Evolutionary conservation across 2,888 invertebrate genomes (phyloP).

Genomic region (Nephrocerus scutellatus): DNA sequence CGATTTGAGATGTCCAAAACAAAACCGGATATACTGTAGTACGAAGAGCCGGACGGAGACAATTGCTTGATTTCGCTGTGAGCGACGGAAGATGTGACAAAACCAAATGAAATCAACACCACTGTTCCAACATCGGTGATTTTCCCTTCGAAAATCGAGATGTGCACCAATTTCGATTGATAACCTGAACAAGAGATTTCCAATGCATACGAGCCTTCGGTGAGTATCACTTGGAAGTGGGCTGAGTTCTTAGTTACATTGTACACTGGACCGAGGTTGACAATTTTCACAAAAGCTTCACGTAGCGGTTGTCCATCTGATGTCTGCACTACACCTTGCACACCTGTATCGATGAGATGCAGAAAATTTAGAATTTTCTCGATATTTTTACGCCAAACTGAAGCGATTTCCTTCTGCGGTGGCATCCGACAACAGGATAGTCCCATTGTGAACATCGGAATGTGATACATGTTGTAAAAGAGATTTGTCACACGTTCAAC

Average conservation of each 20-base stretch:
- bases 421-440: slow-evolving; percentile 83
- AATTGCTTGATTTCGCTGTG: slow-evolving; percentile 28
- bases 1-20: slow-evolving; percentile 55
- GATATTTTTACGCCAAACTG: slow-evolving; percentile 65
- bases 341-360: slow-evolving; percentile 59
- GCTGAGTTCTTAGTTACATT: slow-evolving; percentile 63
- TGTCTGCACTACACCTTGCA: slow-evolving; percentile 65
- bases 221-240: slow-evolving; percentile 63
- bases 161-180: slow-evolving; percentile 47
- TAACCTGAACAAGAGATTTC: slow-evolving; percentile 58
- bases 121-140: slow-evolving; percentile 33
- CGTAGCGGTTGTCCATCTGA: slow-evolving; percentile 57
- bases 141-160: slow-evolving; percentile 33
- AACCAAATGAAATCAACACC: slow-evolving; percentile 24
- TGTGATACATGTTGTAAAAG: slow-evolving; percentile 56
- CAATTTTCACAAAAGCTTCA: slow-evolving; percentile 64
- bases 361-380: slow-evolving; percentile 58
- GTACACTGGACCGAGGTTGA: slow-evolving; percentile 50
- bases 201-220: slow-evolving; percentile 60
- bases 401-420: slow-evolving; percentile 55
- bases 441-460: slow-evolving; percentile 64
- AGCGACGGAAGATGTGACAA: slow-evolving; percentile 28
- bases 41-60: not conserved
- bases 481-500: slow-evolving; percentile 53
- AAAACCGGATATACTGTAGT: slow-evolving; percentile 48